Base-by-base conservation (phyloP, 2,797 vertebrate species). In the Poecilia gillii region DNA sequence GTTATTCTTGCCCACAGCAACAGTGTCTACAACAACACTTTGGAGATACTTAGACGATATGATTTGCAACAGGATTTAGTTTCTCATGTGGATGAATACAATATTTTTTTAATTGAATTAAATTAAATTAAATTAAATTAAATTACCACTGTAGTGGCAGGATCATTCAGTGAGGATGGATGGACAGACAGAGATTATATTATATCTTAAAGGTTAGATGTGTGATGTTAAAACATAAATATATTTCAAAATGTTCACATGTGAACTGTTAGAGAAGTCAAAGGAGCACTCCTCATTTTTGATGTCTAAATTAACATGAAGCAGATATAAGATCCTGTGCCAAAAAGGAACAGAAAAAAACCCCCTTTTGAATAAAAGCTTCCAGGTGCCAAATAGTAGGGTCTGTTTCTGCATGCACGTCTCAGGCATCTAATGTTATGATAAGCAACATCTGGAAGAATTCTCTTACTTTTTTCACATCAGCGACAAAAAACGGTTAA, bases 371-470 rank as follows among this genome's bases (percentile, higher is more conserved):
- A 51, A 77, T 75, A 55, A 66, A 76, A 62, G 16, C 25, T 55
- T 77, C 20, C 57, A 81, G 45, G 9, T 83, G 62, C 41, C 14
- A 45, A 25, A n/a, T 28, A n/a, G 41, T 6, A 41, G 13, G 9
- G 64, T 68, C 3, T 71, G 41, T 71, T 71, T 12, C 11, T 71
- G 12, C 68, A 45, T 7, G 12, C 20, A 39, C 51, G 18, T 66
- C 18, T 49, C 18, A 57, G 12, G 41, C 45, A 47, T 66, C 25
- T 46, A 36, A 39, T 47, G 39, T 74, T 72, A 41, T 23, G 64
- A 55, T 49, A 16, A 80, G 25, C 4, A 31, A 68, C 72, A 72
- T 51, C n/a, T 41, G 76, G 39, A 72, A 25, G 18, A 64, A 45
- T 36, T 68, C 9, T 28, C 18, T 55, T 36, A 3, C 43, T 45